A percentile compares a stretch with the other conserved stretches of the same genome.
Evolutionary conservation across 2,888 invertebrate species (phyloP).

Genomic region (Micropterix aruncella): DNA sequence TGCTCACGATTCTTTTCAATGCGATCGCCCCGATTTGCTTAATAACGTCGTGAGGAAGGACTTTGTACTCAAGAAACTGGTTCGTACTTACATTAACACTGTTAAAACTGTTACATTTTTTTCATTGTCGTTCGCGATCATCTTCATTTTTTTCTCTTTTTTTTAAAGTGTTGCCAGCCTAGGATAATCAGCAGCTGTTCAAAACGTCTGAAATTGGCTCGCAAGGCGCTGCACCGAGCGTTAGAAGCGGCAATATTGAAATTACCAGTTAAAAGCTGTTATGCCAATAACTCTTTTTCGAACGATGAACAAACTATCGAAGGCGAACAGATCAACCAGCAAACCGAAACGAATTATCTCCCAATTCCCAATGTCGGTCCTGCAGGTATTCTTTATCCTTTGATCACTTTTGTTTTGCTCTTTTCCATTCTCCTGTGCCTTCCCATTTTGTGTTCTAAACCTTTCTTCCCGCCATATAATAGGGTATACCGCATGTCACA

Average conservation of each 20-base stretch:
- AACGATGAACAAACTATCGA: not conserved
- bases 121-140: not conserved
- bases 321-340: not conserved
- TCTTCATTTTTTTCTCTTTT: constrained; percentile 16
- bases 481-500: no score
- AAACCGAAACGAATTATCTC: not conserved
- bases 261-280: no score
- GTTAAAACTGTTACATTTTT: no score
- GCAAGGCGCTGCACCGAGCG: constrained; percentile 26
- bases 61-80: no score
- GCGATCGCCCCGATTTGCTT: constrained; percentile 36
- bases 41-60: constrained; percentile 40
- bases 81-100: no score
- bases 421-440: not conserved
- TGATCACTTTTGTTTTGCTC: not conserved
- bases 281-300: no score
- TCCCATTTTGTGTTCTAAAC: not conserved
- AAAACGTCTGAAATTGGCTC: constrained; percentile 34
- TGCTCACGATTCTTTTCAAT: constrained; percentile 41
- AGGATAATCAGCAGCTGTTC: no score
- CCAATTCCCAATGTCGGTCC: not conserved
- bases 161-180: constrained; percentile 18
- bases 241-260: constrained; percentile 30
- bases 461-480: not conserved
- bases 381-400: not conserved